Evolutionary conservation across 2,888 invertebrate genomes (phyloP).

Genomic region (Altica lythri): DNA sequence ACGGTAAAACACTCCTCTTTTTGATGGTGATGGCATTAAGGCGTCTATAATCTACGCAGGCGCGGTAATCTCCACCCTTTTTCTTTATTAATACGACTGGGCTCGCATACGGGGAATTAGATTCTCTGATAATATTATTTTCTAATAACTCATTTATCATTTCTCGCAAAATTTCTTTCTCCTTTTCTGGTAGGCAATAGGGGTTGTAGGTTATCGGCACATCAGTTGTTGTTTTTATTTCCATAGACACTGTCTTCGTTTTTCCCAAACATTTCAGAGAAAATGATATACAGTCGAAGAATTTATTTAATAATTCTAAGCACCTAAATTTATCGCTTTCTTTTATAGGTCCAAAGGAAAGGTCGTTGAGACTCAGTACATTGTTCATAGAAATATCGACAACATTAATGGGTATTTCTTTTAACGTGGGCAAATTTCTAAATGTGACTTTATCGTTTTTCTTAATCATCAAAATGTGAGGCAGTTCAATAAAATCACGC

Average conservation of each 20-base stretch:
- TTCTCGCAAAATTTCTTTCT: conserved; percentile 24
- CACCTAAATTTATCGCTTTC: neutral
- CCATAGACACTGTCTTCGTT: conserved; percentile 10
- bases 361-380: neutral
- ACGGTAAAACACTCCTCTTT: conserved; percentile 27
- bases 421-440: neutral
- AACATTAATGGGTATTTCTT: too few relatives aligned
- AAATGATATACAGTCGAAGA: conserved; percentile 9
- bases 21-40: conserved; percentile 27
- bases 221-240: conserved; percentile 11
- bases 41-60: conserved; percentile 32
- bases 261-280: conserved; percentile 10
- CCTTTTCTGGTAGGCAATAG: conserved; percentile 25
- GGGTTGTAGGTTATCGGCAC: conserved; percentile 23
- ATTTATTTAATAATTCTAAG: conserved; percentile 10
- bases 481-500: neutral
- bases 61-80: conserved; percentile 23
- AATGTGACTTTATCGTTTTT: neutral
- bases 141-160: conserved; percentile 30
- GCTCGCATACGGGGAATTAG: conserved; percentile 33
- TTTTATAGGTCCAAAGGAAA: neutral
- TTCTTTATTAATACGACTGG: conserved; percentile 32
- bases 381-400: neutral
- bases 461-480: neutral
- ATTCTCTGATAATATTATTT: conserved; percentile 28